Evolutionary conservation across 2,888 invertebrate genomes (phyloP).

Genomic region (Acleris cristana): DNA sequence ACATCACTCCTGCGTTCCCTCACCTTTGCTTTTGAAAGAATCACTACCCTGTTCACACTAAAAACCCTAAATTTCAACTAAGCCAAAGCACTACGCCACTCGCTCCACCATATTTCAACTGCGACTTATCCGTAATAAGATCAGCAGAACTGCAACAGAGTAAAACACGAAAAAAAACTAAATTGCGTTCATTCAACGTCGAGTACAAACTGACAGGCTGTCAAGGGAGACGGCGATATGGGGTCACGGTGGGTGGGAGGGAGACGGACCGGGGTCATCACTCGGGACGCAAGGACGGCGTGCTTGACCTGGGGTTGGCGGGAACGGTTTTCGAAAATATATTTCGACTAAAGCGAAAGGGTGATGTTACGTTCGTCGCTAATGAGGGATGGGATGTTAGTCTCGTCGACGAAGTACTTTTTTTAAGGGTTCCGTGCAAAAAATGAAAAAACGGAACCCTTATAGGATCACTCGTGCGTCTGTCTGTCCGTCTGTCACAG

Average conservation of each 20-base stretch:
- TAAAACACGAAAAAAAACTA: constrained; percentile 18
- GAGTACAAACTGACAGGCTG: constrained; percentile 14
- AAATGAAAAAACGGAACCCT: too few relatives aligned
- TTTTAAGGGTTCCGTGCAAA: too few relatives aligned
- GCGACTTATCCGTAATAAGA: constrained; percentile 29
- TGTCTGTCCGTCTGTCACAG: too few relatives aligned
- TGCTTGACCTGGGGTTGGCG: constrained; percentile 36
- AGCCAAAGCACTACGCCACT: background rate
- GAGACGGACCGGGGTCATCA: constrained; percentile 33
- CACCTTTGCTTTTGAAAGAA: too few relatives aligned
- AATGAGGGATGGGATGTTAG: too few relatives aligned
- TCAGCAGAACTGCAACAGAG: constrained; percentile 10
- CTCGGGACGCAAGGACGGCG: constrained; percentile 21
- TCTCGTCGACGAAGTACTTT: too few relatives aligned
- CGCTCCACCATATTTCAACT: constrained; percentile 22
- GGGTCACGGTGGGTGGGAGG: constrained; percentile 24
- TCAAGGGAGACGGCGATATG: constrained; percentile 12
- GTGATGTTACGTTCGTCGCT: too few relatives aligned
- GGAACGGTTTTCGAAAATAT: constrained; percentile 10
- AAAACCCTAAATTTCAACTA: too few relatives aligned
- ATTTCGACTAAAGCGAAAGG: constrained; percentile 1
- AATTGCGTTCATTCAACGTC: constrained; percentile 36
- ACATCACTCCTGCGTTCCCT: too few relatives aligned
- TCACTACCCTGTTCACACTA: background rate
- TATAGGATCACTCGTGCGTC: too few relatives aligned